A percentile compares a stretch with the other conserved stretches of the same genome.
Conservation (phyloP, 1,140 invertebrate species). For the Cherax quadricarinatus region DNA sequence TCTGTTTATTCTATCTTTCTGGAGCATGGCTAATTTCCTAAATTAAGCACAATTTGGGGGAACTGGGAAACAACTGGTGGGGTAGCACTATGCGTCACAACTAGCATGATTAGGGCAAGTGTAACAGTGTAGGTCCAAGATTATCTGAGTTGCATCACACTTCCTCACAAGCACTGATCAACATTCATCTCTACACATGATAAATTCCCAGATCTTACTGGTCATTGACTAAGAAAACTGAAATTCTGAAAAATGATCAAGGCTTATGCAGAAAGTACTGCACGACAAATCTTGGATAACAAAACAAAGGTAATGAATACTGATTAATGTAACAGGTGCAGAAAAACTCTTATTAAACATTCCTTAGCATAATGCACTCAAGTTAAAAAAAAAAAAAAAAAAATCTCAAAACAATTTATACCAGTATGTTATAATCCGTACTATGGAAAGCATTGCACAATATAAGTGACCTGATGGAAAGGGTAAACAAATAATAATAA, state of each 20-base stretch:
- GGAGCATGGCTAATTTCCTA: constrained; percentile 65
- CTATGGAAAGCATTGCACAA: constrained; percentile 60
- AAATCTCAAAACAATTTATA: constrained; percentile 18
- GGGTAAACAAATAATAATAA: neutral
- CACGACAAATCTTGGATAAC: constrained; percentile 37
- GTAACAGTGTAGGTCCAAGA: constrained; percentile 40
- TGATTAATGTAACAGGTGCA: constrained; percentile 61
- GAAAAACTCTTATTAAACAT: constrained; percentile 50
- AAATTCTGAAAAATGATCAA: neutral
- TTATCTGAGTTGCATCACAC: constrained; percentile 6
- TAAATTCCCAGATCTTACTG: neutral
- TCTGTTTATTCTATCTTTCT: constrained; percentile 12
- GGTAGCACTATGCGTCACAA: constrained; percentile 64
- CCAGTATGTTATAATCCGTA: constrained; percentile 36
- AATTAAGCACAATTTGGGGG: constrained; percentile 60
- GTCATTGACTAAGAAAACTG: neutral
- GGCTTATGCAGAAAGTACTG: constrained; percentile 19
- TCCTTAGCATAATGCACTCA: constrained; percentile 58
- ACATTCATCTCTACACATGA: neutral
- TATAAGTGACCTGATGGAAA: constrained; percentile 23
- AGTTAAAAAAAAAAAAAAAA: constrained; percentile 11
- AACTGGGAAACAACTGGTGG: constrained; percentile 53
- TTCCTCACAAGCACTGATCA: neutral
- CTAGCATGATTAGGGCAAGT: constrained; percentile 35
- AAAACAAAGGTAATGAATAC: constrained; percentile 56